Percentiles rank a stretch among this genome's conserved stretches.
These are phyloP conservation scores for Ammospiza caudacuta DNA, from an alignment of 2,113 vertebrate species.

Conservation along the genomic window DNA sequence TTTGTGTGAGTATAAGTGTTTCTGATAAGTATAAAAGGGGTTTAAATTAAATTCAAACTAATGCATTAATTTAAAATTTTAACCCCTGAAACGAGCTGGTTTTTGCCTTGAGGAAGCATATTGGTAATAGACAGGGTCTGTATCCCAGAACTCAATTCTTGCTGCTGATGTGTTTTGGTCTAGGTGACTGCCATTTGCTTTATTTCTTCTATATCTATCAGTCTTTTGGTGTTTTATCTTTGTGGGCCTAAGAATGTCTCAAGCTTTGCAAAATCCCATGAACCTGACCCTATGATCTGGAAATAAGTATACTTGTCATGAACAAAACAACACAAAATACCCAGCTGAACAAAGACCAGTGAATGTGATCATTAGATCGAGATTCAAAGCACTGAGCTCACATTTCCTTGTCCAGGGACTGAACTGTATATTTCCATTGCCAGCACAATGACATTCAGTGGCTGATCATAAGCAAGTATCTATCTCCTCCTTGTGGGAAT, in stretches of 20 bases:
- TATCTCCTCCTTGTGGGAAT: constrained; percentile 40
- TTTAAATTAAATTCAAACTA: neutral
- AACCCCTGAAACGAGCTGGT: neutral
- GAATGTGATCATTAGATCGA: neutral
- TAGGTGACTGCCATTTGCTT: neutral
- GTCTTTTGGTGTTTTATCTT: neutral
- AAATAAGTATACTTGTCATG: neutral
- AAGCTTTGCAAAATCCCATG: neutral
- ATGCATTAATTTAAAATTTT: neutral
- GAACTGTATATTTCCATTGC: neutral
- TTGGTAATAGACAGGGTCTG: neutral
- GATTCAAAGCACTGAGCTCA: neutral
- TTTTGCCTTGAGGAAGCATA: neutral
- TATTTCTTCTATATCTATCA: neutral
- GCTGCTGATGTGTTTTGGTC: neutral
- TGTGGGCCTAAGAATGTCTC: neutral
- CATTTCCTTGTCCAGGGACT: neutral
- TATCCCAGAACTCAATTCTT: neutral
- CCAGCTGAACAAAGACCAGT: neutral
- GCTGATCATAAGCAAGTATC: neutral
- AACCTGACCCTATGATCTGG: neutral
- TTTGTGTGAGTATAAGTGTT: neutral
- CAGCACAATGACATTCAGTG: neutral
- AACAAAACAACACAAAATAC: neutral
- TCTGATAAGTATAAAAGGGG: neutral